These are phyloP conservation scores for Prinia subflava DNA, from an alignment of 2,113 vertebrate species.

Conservation along the genomic window DNA sequence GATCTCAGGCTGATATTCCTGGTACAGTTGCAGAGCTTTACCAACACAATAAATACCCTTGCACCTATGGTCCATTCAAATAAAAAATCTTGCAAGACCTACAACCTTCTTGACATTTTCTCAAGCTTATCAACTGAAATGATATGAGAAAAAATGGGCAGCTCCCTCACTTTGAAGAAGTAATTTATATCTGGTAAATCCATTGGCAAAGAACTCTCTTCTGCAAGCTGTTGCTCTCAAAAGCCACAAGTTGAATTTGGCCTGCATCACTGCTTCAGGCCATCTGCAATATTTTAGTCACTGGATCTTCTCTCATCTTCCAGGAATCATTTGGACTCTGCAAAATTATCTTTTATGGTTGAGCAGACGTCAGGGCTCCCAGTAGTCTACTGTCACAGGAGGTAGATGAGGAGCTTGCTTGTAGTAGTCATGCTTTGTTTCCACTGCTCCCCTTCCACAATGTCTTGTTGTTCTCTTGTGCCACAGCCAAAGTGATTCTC, in stretches of 20 bases:
- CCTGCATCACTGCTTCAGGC: neutral
- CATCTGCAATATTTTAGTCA: neutral
- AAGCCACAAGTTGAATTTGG: neutral
- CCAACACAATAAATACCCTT: neutral
- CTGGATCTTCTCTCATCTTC: neutral
- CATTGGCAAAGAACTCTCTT: neutral
- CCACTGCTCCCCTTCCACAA: neutral
- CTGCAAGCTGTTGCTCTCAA: neutral
- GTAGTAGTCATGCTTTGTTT: accelerated
- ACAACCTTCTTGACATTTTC: neutral
- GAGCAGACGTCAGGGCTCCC: accelerated
- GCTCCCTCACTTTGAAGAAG: neutral
- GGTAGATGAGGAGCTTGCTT: neutral
- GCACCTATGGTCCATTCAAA: neutral
- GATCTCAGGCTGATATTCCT: neutral
- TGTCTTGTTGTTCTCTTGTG: neutral
- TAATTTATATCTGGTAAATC: neutral
- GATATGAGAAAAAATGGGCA: neutral
- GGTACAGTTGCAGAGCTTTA: accelerated
- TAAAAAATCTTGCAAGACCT: neutral
- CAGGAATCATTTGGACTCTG: neutral
- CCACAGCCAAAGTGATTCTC: neutral
- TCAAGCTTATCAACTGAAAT: neutral
- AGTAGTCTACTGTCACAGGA: neutral
- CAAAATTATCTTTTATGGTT: neutral